These are phyloP conservation scores for Chrysolina americana DNA, from an alignment of 2,888 invertebrate genomes.

Conservation along the genomic window DNA sequence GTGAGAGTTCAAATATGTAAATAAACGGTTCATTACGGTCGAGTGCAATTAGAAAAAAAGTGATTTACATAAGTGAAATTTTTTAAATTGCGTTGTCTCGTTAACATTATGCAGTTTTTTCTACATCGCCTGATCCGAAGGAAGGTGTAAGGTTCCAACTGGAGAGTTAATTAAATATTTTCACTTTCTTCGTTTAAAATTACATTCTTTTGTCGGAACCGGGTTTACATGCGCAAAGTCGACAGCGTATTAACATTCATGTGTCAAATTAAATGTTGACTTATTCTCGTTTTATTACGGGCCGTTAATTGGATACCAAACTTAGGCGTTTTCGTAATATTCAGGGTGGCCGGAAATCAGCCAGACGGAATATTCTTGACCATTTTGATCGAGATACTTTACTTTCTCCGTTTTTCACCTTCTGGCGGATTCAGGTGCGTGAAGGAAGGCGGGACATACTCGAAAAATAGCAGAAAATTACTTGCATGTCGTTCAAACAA, in stretches of 20 bases:
- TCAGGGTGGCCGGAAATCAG: slow-evolving; percentile 17
- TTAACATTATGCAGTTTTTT: slow-evolving; percentile 11
- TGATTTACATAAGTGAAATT: slow-evolving; percentile 17
- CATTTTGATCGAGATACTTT: not conserved
- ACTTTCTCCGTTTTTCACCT: not conserved
- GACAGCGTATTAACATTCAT: slow-evolving; percentile 8
- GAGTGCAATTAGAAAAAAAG: too few relatives aligned
- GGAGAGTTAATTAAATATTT: slow-evolving; percentile 6
- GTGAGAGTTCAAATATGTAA: too few relatives aligned
- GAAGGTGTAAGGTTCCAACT: not conserved
- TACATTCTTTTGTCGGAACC: slow-evolving; percentile 10
- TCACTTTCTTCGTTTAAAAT: slow-evolving; percentile 12
- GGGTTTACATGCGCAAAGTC: slow-evolving; percentile 5
- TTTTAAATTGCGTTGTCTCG: slow-evolving; percentile 4
- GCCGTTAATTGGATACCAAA: slow-evolving; percentile 10
- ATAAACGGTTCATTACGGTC: too few relatives aligned
- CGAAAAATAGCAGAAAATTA: too few relatives aligned
- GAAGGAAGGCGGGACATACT: too few relatives aligned
- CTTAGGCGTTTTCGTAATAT: slow-evolving; percentile 11
- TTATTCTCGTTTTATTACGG: slow-evolving; percentile 8
- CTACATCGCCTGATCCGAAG: not conserved
- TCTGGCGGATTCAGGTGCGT: too few relatives aligned
- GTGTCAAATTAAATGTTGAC: slow-evolving; percentile 18
- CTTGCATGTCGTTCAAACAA: too few relatives aligned
- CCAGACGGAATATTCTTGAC: slow-evolving; percentile 1